Percentiles rank a stretch among this genome's conserved stretches.
Evolutionary conservation across 2,113 vertebrate species (phyloP).

Genomic region (Perca flavescens): DNA sequence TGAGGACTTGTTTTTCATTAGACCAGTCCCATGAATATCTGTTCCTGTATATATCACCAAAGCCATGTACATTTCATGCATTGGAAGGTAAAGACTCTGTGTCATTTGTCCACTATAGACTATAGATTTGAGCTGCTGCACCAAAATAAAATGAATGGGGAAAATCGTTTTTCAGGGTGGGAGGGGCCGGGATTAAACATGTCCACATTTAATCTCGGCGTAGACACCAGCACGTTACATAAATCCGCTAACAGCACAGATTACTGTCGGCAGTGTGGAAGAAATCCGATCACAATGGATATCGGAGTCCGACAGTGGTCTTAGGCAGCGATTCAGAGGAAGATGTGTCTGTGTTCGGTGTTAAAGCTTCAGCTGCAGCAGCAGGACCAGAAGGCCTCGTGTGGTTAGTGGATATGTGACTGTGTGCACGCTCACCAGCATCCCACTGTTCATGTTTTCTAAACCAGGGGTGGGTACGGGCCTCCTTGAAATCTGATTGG

Average conservation of each 20-base stretch:
- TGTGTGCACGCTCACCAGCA: background rate
- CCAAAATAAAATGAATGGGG: constrained; percentile 36
- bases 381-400: background rate
- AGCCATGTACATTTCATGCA: background rate
- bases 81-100: background rate
- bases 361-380: constrained; percentile 11
- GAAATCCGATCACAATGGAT: constrained; percentile 67
- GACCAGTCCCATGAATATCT: background rate
- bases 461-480: background rate
- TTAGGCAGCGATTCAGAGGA: constrained; percentile 28
- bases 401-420: constrained; percentile 3
- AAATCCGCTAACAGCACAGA: constrained; percentile 76
- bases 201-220: constrained; percentile 66
- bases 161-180: constrained; percentile 23
- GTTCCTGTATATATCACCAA: background rate
- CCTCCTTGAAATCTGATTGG: background rate
- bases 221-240: constrained; percentile 73
- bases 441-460: background rate
- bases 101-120: background rate
- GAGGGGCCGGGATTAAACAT: constrained; percentile 62
- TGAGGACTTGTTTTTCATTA: background rate
- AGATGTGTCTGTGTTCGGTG: constrained; percentile 27
- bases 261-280: constrained; percentile 60
- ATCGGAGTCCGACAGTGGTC: constrained; percentile 41
- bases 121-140: constrained; percentile 36